Evolutionary conservation across 2,888 invertebrate genomes (phyloP).

Genomic region (Synergus laeviventris): DNA sequence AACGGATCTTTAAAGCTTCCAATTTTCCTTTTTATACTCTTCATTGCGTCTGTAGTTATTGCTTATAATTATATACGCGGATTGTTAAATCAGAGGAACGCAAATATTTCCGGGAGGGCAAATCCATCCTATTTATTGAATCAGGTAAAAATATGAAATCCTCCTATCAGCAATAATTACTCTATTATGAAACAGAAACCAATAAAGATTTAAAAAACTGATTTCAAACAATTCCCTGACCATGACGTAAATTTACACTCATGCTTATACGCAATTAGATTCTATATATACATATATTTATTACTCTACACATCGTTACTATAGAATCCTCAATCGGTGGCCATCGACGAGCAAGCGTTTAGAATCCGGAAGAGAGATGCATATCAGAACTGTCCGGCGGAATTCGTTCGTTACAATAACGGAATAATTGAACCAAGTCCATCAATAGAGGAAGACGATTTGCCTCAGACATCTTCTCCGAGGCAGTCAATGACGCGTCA

Average conservation of each 20-base stretch:
- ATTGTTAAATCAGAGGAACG: neutral
- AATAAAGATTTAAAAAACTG: neutral
- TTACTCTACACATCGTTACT: neutral
- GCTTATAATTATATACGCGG: constrained; percentile 23
- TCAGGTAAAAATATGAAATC: constrained; percentile 23
- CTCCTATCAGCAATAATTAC: neutral
- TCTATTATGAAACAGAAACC: neutral
- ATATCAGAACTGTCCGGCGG: constrained; percentile 56
- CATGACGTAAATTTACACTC: neutral
- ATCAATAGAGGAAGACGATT: neutral
- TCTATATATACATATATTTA: neutral
- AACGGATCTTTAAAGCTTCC: constrained; percentile 43
- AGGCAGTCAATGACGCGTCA: neutral
- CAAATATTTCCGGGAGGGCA: neutral
- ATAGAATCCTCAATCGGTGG: constrained; percentile 20
- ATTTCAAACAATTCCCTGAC: neutral
- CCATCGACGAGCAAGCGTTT: neutral
- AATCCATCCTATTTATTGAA: neutral
- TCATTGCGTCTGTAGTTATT: constrained; percentile 41
- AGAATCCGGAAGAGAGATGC: constrained; percentile 50
- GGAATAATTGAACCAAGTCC: constrained; percentile 22
- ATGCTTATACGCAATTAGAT: neutral
- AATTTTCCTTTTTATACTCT: constrained; percentile 48
- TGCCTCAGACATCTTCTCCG: neutral
- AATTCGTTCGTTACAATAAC: constrained; percentile 50